Percentiles rank a stretch among this genome's conserved stretches.
These are phyloP conservation scores for Etheostoma nigrum DNA, from an alignment of 2,797 vertebrate species.

Conservation along the genomic window DNA sequence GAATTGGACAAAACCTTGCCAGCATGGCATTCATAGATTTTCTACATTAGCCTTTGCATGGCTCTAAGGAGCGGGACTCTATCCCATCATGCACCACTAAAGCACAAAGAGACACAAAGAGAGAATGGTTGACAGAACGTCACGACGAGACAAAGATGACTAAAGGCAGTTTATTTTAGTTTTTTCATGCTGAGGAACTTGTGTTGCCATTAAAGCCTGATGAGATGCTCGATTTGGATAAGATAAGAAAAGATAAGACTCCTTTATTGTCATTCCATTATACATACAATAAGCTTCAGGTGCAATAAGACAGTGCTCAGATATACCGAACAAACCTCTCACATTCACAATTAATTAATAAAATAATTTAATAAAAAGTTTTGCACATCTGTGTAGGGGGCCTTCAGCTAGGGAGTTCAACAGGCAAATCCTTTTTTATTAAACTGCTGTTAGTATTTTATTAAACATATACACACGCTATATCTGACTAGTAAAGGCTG, in stretches of 20 bases:
- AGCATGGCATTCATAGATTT: background rate
- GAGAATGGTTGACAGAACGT: background rate
- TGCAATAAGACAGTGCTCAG: too few species aligned
- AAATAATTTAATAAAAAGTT: too few species aligned
- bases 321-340: too few species aligned
- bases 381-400: background rate
- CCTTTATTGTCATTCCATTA: too few species aligned
- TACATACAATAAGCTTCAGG: too few species aligned
- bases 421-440: background rate
- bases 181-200: background rate
- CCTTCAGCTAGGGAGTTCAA: background rate
- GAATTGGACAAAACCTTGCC: slow-evolving; percentile 12
- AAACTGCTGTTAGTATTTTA: background rate
- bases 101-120: too few species aligned
- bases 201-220: background rate
- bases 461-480: background rate
- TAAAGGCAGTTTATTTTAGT: background rate
- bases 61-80: background rate
- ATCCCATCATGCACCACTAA: background rate
- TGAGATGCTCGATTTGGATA: background rate
- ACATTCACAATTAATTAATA: too few species aligned
- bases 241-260: too few species aligned
- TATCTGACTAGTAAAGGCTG: background rate
- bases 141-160: background rate
- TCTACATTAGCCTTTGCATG: background rate